Evolutionary conservation across 2,113 vertebrate genomes (phyloP).

Genomic region (Mesembrinibis cayennensis): DNA sequence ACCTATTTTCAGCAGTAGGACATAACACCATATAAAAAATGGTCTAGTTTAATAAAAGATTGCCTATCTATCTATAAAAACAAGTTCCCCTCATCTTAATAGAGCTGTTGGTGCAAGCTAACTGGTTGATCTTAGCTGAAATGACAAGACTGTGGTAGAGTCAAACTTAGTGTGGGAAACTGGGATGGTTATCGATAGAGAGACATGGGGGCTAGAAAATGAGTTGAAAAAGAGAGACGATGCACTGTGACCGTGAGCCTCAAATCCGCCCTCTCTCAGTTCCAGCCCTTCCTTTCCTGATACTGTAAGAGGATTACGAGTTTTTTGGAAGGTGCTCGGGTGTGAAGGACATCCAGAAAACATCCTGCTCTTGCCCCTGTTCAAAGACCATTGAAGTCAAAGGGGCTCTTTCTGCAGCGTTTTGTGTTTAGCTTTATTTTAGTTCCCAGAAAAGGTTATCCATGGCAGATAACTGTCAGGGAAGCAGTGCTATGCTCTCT

Average conservation of each 20-base stretch:
- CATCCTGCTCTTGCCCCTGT: not conserved
- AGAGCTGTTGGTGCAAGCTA: not conserved
- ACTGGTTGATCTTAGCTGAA: not conserved
- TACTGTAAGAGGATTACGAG: not conserved
- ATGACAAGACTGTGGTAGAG: not conserved
- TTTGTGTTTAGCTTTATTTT: not conserved
- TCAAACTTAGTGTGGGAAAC: not conserved
- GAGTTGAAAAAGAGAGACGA: not conserved
- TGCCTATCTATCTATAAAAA: not conserved
- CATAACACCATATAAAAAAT: not conserved
- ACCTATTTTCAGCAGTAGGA: not conserved
- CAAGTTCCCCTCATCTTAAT: not conserved
- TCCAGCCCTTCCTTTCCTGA: not conserved
- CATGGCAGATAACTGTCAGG: not conserved
- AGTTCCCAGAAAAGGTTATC: not conserved
- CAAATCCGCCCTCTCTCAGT: not conserved
- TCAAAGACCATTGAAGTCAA: not conserved
- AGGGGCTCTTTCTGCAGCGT: not conserved
- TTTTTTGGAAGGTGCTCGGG: not conserved
- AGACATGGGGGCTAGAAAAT: not conserved
- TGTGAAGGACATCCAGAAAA: not conserved
- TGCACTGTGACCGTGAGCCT: not conserved
- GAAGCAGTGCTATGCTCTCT: not conserved
- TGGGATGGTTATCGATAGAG: not conserved
- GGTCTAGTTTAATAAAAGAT: not conserved